Conservation (phyloP, 2,888 invertebrate genomes). For the Petrolisthes manimaculis region DNA sequence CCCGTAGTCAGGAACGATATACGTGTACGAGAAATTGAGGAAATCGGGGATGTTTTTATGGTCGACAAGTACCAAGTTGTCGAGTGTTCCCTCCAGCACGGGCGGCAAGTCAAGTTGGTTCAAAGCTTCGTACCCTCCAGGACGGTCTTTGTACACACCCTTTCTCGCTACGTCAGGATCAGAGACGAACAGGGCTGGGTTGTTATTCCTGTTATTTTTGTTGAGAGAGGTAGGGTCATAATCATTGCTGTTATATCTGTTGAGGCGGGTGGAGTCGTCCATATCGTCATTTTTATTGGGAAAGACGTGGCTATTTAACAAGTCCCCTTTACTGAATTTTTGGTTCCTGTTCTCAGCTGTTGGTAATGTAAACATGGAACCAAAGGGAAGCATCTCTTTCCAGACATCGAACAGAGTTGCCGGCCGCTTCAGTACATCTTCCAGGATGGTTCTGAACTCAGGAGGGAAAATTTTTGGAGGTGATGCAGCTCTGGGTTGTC, state of each 20-base stretch:
- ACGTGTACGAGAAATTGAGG: slow-evolving; percentile 20
- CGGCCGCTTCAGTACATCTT: slow-evolving; percentile 4
- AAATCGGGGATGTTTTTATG: slow-evolving; percentile 1
- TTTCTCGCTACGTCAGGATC: neutral
- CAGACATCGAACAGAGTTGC: slow-evolving; percentile 34
- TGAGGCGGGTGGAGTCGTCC: no score
- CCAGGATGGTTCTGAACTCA: neutral
- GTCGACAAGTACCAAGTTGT: neutral
- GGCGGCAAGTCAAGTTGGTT: neutral
- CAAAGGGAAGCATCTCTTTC: slow-evolving; percentile 28
- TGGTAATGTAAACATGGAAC: slow-evolving; percentile 14
- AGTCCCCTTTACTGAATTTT: no score
- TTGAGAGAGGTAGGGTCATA: no score
- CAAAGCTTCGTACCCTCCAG: neutral
- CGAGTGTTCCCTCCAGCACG: slow-evolving; percentile 6
- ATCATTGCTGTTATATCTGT: no score
- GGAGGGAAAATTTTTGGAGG: neutral
- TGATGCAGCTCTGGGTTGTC: slow-evolving; percentile 22
- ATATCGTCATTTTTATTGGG: no score
- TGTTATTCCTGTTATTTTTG: no score
- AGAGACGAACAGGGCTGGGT: neutral
- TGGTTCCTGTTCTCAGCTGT: neutral
- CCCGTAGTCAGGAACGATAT: slow-evolving; percentile 38
- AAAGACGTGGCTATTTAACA: no score
- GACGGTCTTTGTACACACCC: neutral